These are phyloP conservation scores for Jaculus jaculus DNA, from an alignment of 2,113 vertebrate species.

Conservation along the genomic window DNA sequence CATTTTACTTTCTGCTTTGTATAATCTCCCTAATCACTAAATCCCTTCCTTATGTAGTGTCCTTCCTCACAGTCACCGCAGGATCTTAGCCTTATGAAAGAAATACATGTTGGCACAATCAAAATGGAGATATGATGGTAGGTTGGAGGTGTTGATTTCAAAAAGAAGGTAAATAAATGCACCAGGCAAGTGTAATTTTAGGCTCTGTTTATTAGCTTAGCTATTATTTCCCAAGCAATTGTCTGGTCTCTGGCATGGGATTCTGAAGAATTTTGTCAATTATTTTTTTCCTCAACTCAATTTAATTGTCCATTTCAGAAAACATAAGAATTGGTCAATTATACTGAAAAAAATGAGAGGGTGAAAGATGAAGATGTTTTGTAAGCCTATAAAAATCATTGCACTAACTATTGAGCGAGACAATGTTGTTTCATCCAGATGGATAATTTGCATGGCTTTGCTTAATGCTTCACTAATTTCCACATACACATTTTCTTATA, in stretches of 20 bases:
- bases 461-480: constrained; percentile 45
- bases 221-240: constrained; percentile 30
- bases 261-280: neutral
- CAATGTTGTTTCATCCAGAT: constrained; percentile 29
- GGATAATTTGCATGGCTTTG: constrained; percentile 56
- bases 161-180: neutral
- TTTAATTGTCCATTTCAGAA: constrained; percentile 8
- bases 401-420: constrained; percentile 46
- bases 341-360: neutral
- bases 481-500: constrained; percentile 42
- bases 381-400: constrained; percentile 28
- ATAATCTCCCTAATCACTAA: neutral
- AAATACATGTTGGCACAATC: neutral
- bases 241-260: neutral
- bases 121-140: neutral
- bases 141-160: neutral
- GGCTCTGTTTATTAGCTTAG: neutral
- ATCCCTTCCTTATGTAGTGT: neutral
- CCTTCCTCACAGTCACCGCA: neutral
- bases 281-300: neutral
- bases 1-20: neutral
- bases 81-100: neutral
- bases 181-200: neutral
- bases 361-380: constrained; percentile 35
- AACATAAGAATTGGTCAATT: constrained; percentile 31